Percentiles rank a stretch among this genome's conserved stretches.
phyloP scores from a whole-genome alignment of 2,888 invertebrate genomes.

The Cephus runcator region DNA sequence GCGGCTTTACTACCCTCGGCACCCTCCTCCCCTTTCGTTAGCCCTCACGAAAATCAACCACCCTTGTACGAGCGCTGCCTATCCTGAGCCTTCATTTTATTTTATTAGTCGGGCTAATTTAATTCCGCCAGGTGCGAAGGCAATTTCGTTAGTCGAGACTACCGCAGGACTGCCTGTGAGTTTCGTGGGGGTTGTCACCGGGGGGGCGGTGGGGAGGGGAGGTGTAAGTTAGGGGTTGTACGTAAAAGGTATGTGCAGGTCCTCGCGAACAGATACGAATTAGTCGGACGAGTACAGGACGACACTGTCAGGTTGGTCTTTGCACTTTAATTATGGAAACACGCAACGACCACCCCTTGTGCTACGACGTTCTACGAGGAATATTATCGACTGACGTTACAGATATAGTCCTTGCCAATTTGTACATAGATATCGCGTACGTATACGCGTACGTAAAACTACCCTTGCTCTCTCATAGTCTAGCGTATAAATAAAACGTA shows the following conservation, averaged over 20 bases:
- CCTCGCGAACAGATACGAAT: conserved; percentile 18
- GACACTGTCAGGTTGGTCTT: conserved; percentile 22
- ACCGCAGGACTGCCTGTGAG: background rate
- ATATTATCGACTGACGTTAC: background rate
- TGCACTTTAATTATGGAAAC: conserved; percentile 30
- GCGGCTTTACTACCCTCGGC: conserved; percentile 3
- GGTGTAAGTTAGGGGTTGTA: background rate
- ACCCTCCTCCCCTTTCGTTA: background rate
- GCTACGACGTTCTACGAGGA: background rate
- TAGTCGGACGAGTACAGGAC: conserved; percentile 24
- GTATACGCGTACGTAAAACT: background rate
- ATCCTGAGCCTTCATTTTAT: conserved; percentile 22
- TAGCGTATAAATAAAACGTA: background rate
- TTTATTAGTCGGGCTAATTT: conserved; percentile 42
- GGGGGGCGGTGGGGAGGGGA: background rate
- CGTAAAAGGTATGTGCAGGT: conserved; percentile 11
- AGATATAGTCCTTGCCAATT: background rate
- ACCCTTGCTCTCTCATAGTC: background rate
- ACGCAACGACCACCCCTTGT: conserved; percentile 8
- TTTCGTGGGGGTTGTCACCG: background rate
- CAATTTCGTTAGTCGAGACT: conserved; percentile 28
- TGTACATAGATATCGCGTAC: background rate
- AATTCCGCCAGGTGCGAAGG: conserved; percentile 41
- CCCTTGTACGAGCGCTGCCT: background rate
- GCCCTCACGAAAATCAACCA: background rate